Evolutionary conservation across 2,888 invertebrate species (phyloP).

Genomic region (Harpalus rufipes): DNA sequence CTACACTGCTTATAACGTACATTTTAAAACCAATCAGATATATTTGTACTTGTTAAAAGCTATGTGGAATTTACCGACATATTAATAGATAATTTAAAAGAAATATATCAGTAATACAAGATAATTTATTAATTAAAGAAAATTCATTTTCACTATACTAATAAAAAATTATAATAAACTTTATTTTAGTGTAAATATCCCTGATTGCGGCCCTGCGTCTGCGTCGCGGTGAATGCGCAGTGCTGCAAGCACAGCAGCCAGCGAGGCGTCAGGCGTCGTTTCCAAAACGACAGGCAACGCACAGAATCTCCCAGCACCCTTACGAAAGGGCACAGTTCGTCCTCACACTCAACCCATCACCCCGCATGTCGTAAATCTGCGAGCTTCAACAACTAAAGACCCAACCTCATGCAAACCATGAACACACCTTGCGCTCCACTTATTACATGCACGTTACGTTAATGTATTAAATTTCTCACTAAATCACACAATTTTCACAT

Average conservation of each 20-base stretch:
- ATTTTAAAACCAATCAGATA: too few species aligned
- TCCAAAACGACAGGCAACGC: slow-evolving; percentile 6
- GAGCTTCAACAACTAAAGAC: neutral
- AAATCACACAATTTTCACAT: neutral
- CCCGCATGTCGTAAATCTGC: slow-evolving; percentile 27
- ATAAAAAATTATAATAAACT: too few species aligned
- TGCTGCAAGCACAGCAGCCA: slow-evolving; percentile 40
- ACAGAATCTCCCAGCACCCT: slow-evolving; percentile 1
- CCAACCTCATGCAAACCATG: slow-evolving; percentile 10
- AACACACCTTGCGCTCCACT: neutral
- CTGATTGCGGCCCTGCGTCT: slow-evolving; percentile 18
- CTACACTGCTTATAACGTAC: too few species aligned
- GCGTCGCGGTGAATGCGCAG: slow-evolving; percentile 45
- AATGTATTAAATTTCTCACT: too few species aligned
- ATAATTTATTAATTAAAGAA: too few species aligned
- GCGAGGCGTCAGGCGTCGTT: slow-evolving; percentile 52
- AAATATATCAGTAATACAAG: too few species aligned
- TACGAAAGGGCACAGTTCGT: slow-evolving; percentile 32
- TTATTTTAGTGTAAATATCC: neutral
- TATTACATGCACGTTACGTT: neutral
- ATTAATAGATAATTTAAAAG: too few species aligned
- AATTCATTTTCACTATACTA: too few species aligned
- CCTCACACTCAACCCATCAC: slow-evolving; percentile 2
- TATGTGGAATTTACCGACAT: too few species aligned
- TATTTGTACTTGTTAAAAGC: too few species aligned